A percentile compares a stretch with the other conserved stretches of the same genome.
These are phyloP conservation scores for Blastobasis lacticolella DNA, from an alignment of 2,888 invertebrate genomes.

Conservation along the genomic window DNA sequence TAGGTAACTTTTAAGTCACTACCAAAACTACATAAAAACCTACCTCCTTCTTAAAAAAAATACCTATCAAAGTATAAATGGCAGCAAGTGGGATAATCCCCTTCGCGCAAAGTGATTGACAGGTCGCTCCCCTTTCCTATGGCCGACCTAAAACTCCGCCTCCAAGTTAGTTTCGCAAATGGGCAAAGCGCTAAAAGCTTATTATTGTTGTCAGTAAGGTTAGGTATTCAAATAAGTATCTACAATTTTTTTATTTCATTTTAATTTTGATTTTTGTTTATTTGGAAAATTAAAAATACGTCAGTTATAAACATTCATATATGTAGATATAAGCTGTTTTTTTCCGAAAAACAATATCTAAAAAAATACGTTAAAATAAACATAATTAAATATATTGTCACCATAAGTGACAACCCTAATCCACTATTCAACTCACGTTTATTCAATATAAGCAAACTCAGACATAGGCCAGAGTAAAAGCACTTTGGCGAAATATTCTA, in stretches of 20 bases:
- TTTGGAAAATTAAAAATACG: neutral
- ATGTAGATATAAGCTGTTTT: neutral
- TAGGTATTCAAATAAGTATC: neutral
- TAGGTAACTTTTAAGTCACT: too few relatives aligned
- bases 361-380: neutral
- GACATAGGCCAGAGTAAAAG: conserved; percentile 62
- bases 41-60: too few relatives aligned
- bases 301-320: neutral
- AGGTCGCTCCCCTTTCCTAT: conserved; percentile 26
- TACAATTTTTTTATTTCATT: neutral
- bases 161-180: conserved; percentile 9
- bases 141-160: conserved; percentile 31
- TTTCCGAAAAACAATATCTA: neutral
- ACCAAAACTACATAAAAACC: too few relatives aligned
- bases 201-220: too few relatives aligned
- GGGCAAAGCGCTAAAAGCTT: neutral
- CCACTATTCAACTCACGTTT: conserved; percentile 72
- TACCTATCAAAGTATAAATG: too few relatives aligned
- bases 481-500: conserved; percentile 64
- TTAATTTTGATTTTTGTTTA: neutral
- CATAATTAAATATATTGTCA: neutral
- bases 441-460: conserved; percentile 75
- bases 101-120: conserved; percentile 42
- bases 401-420: conserved; percentile 44
- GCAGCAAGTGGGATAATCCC: conserved; percentile 26